phyloP scores from a whole-genome alignment of 2,888 invertebrate genomes.

The Mylabris sibirica region DNA sequence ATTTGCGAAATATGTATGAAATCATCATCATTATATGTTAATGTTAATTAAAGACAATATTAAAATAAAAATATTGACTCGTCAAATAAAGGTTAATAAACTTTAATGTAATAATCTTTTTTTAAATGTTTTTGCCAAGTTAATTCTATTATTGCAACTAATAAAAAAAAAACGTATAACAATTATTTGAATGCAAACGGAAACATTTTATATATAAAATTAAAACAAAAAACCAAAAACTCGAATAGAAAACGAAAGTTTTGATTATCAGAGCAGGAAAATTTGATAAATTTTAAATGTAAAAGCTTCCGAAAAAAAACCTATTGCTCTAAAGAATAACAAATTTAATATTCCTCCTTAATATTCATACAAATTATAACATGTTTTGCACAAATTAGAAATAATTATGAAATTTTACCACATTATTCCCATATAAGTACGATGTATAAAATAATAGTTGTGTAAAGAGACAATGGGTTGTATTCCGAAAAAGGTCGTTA shows the following conservation, averaged over 20 bases:
- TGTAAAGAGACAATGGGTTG: too few relatives aligned
- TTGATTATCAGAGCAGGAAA: slow-evolving; percentile 7
- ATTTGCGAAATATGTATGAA: slow-evolving; percentile 7
- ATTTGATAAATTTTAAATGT: neutral
- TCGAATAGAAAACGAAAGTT: slow-evolving; percentile 2
- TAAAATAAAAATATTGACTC: slow-evolving; percentile 18
- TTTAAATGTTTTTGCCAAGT: neutral
- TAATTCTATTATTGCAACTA: slow-evolving; percentile 9
- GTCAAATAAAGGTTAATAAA: slow-evolving; percentile 27
- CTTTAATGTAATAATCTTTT: slow-evolving; percentile 11
- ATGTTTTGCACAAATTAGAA: too few relatives aligned
- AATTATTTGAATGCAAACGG: neutral
- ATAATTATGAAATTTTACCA: too few relatives aligned
- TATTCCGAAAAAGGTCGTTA: neutral
- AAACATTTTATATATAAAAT: neutral
- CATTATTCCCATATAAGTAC: too few relatives aligned
- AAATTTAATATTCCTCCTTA: neutral
- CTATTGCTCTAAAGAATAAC: neutral
- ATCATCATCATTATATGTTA: neutral
- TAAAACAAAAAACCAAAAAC: neutral
- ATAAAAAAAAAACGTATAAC: neutral
- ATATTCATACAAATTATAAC: neutral
- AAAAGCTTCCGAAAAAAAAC: neutral
- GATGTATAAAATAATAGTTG: too few relatives aligned
- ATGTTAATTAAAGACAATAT: slow-evolving; percentile 9